A percentile compares a stretch with the other conserved stretches of the same genome.
Evolutionary conservation across 2,888 invertebrate species (phyloP).

Genomic region (Nomada flava): DNA sequence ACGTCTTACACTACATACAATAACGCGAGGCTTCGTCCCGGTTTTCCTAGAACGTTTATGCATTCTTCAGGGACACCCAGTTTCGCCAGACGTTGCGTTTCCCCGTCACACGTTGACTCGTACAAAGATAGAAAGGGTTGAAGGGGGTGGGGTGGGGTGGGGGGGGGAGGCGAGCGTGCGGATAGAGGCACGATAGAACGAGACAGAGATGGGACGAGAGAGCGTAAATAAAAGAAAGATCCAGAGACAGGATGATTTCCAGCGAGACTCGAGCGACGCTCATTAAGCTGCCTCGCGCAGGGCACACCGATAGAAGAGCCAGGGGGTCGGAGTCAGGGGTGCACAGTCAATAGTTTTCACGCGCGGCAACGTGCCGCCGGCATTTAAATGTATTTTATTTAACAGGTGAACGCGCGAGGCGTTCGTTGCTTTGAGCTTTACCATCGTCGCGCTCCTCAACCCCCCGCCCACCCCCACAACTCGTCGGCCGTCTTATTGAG

Average conservation of each 20-base stretch:
- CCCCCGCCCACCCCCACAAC: constrained; percentile 40
- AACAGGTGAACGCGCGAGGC: constrained; percentile 69
- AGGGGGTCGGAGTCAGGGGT: constrained; percentile 19
- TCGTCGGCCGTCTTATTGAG: constrained; percentile 73
- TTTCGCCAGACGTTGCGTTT: constrained; percentile 1
- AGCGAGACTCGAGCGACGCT: constrained; percentile 64
- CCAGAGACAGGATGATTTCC: constrained; percentile 54
- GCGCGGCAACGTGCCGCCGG: constrained; percentile 63
- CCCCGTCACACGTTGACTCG: neutral
- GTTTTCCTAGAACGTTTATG: constrained; percentile 21
- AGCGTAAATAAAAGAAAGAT: constrained; percentile 63
- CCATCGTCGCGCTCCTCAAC: constrained; percentile 50
- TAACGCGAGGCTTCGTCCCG: neutral
- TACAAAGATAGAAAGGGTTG: neutral
- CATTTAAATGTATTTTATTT: constrained; percentile 76
- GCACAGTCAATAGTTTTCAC: constrained; percentile 71
- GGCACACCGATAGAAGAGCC: constrained; percentile 30
- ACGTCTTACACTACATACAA: constrained; percentile 3
- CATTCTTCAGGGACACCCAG: constrained; percentile 28
- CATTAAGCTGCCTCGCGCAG: constrained; percentile 66
- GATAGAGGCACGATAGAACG: constrained; percentile 5
- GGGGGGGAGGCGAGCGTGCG: neutral
- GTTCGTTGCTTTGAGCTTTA: constrained; percentile 68
- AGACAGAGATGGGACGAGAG: neutral
- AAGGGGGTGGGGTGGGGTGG: too few species aligned